A percentile compares a stretch with the other conserved stretches of the same genome.
Evolutionary conservation across 2,113 vertebrate genomes (phyloP).

Genomic region (Cnemophilus loriae): DNA sequence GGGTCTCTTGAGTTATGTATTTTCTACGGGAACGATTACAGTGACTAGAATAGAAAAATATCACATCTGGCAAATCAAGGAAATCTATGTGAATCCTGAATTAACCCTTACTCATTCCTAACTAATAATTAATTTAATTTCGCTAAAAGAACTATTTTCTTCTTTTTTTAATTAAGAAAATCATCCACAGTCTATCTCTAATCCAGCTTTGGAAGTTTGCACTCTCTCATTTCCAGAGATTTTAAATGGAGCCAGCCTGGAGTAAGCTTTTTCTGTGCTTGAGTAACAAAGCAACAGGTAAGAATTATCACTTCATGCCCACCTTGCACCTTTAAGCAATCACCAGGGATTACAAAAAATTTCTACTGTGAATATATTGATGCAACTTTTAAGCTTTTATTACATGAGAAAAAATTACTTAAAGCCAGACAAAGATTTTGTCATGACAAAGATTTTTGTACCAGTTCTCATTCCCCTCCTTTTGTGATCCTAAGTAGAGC

Average conservation of each 20-base stretch:
- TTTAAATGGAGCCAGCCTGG: background rate
- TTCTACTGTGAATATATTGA: background rate
- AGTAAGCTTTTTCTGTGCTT: background rate
- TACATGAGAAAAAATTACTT: background rate
- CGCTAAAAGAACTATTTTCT: background rate
- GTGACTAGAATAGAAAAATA: background rate
- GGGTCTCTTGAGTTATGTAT: fast-evolving
- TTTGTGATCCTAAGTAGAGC: background rate
- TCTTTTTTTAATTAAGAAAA: background rate
- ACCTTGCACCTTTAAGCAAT: background rate
- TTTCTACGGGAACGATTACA: background rate
- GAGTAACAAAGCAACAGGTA: background rate
- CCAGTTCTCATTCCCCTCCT: background rate
- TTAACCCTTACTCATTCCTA: background rate
- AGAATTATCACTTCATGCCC: background rate
- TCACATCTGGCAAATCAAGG: background rate
- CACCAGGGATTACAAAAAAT: background rate
- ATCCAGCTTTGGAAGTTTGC: background rate
- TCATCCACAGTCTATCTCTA: background rate
- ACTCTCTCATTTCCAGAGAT: background rate
- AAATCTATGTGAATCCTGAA: background rate
- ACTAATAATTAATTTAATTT: background rate
- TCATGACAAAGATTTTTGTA: background rate
- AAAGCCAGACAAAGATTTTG: background rate
- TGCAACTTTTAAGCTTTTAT: background rate